These are phyloP conservation scores for Rhizoglyphus robini DNA, from an alignment of 1,140 invertebrate genomes.

Conservation along the genomic window DNA sequence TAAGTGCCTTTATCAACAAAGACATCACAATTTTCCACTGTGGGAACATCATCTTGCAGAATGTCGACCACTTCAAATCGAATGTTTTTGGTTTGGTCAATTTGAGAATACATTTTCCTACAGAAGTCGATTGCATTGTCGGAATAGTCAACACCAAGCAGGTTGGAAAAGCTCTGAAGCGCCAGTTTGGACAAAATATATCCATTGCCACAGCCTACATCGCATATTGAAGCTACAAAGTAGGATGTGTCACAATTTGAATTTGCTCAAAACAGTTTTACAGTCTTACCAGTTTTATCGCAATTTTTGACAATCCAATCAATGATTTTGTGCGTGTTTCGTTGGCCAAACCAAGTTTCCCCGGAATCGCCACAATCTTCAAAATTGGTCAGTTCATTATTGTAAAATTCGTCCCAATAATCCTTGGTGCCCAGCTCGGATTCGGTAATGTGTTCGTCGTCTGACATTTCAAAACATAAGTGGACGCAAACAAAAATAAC, in stretches of 20 bases:
- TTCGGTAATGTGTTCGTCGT: slow-evolving; percentile 16
- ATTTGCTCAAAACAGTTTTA: slow-evolving; percentile 38
- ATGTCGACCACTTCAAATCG: slow-evolving; percentile 43
- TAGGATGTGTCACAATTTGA: slow-evolving; percentile 42
- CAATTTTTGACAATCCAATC: slow-evolving; percentile 62
- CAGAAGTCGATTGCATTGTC: slow-evolving; percentile 59
- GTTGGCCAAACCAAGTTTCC: slow-evolving; percentile 55
- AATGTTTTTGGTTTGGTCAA: slow-evolving; percentile 23
- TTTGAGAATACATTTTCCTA: slow-evolving; percentile 41
- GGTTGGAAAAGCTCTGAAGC: slow-evolving; percentile 52
- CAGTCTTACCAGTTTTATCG: slow-evolving; percentile 35
- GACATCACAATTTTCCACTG: slow-evolving; percentile 41
- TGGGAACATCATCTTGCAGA: slow-evolving; percentile 29
- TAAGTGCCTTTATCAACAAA: slow-evolving; percentile 84
- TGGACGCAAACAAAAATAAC: too few relatives aligned
- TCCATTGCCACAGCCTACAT: slow-evolving; percentile 80
- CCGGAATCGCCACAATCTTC: slow-evolving; percentile 68
- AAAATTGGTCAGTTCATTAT: slow-evolving; percentile 65
- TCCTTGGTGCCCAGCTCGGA: slow-evolving; percentile 20
- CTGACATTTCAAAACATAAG: neutral
- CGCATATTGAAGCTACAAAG: slow-evolving; percentile 33
- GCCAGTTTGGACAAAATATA: slow-evolving; percentile 57
- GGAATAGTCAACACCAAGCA: slow-evolving; percentile 73
- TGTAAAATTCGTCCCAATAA: slow-evolving; percentile 63
- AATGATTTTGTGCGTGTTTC: slow-evolving; percentile 16